A percentile compares a stretch with the other conserved stretches of the same genome.
Conservation (phyloP, 1,140 invertebrate genomes). For the Nomia melanderi region DNA sequence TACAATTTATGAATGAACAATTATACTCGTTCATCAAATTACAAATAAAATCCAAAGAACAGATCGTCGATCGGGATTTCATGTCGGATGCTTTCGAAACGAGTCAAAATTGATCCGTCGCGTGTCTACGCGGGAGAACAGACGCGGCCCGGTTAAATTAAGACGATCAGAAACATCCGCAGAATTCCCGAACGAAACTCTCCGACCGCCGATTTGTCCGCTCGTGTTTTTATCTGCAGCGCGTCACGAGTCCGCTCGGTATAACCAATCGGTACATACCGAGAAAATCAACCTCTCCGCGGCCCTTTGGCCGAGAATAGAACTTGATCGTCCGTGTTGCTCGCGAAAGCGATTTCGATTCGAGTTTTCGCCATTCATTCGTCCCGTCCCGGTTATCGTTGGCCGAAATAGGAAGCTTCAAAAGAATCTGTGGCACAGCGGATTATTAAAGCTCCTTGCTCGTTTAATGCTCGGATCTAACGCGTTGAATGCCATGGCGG, state of each 20-base stretch:
- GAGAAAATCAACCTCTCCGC: background rate
- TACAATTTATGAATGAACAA: too few species aligned
- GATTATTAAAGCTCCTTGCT: conserved; percentile 8
- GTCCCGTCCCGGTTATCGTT: background rate
- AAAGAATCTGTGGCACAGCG: background rate
- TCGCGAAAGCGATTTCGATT: conserved; percentile 25
- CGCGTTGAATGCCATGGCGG: too few species aligned
- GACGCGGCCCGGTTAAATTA: conserved; percentile 49
- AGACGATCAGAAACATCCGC: conserved; percentile 46
- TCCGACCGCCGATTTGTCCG: conserved; percentile 30
- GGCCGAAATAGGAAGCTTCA: conserved; percentile 10
- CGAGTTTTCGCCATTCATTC: conserved; percentile 25
- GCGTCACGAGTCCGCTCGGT: conserved; percentile 1
- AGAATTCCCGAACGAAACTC: conserved; percentile 47
- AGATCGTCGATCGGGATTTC: too few species aligned
- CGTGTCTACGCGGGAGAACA: conserved; percentile 12
- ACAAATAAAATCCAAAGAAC: too few species aligned
- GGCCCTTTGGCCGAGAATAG: conserved; percentile 20
- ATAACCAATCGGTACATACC: conserved; percentile 26
- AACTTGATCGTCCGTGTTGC: conserved; percentile 5
- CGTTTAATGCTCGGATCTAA: too few species aligned
- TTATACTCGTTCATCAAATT: too few species aligned
- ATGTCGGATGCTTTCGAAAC: too few species aligned
- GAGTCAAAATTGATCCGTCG: conserved; percentile 11
- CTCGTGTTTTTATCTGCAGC: conserved; percentile 10